Evolutionary conservation across 2,113 vertebrate species (phyloP), one percentile per base, ranked within the genome.

Genomic region (Sclerurus mexicanus): DNA sequence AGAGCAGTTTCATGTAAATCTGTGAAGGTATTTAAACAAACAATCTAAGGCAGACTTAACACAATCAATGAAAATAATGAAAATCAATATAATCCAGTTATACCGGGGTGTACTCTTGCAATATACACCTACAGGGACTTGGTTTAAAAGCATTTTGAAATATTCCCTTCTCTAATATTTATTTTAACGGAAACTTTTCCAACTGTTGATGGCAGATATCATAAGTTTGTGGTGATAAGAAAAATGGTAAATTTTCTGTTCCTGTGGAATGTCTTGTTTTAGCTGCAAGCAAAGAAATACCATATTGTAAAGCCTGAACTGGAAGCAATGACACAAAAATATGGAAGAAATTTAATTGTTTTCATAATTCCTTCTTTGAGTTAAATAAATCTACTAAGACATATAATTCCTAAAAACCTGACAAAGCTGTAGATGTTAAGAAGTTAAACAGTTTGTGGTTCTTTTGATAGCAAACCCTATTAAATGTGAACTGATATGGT

Each of bases 391-490:
- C 53, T 58, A 73, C 53, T 69, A 53, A 80, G 87, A 85, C 30
- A 27, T 5, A 12, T 49, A 77, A 58, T 55, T 59, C 44, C 27
- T 71, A 75, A 92, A 93, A 93, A 77, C 9, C 24, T 83, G 76
- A 72, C 63, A 93, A 95, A 82, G 28, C 31, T 52, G 35, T 58
- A 93, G 84, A 82, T 62, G 83, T 44, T 77, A 64, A 30, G 60
- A 91, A 92, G 62, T 94, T 95, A 75, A 84, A 71, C 40, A 11
- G 30, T 58, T 97, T 95, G 86, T 82, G 75, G 52, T 92, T 92
- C 56, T 96, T 49, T 93, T 55, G 72, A 58, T 76, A 92, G 89
- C 39, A 94, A 81, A 91, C 68, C 62, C 71, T 69, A 79, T 88
- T 93, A 95, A 49, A 96, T 2, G 3, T 94, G 94, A 95, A 94